phyloP scores from a whole-genome alignment of 2,113 vertebrate genomes.

The Mellivora capensis region DNA sequence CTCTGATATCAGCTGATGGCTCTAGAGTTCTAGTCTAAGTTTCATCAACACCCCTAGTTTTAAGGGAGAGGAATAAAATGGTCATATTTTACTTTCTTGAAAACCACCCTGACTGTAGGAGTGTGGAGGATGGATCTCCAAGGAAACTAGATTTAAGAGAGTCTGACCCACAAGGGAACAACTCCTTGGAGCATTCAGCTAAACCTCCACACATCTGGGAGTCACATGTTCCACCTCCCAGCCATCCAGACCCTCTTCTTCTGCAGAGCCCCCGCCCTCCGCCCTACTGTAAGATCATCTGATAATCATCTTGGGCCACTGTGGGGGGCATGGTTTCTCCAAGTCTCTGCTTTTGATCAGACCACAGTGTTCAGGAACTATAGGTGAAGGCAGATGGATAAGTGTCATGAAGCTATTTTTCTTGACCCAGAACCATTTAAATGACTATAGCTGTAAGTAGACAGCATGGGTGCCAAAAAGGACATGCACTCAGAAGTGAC shows the following conservation, averaged over 20 bases:
- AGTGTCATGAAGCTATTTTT: background rate
- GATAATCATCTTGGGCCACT: background rate
- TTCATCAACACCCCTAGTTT: background rate
- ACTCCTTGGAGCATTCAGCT: background rate
- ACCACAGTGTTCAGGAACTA: background rate
- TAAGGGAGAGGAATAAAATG: background rate
- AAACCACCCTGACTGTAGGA: background rate
- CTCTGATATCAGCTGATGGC: background rate
- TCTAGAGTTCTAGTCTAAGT: background rate
- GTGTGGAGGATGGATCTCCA: background rate
- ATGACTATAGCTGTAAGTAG: background rate
- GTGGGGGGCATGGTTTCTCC: too few species aligned
- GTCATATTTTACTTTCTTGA: background rate
- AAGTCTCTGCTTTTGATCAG: background rate
- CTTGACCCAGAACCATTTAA: background rate
- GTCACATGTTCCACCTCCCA: accelerated
- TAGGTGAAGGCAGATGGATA: too few species aligned
- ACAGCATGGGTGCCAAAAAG: background rate
- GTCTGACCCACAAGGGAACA: background rate
- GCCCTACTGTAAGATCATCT: background rate
- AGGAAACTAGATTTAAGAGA: background rate
- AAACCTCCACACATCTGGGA: background rate
- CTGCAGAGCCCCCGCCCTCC: background rate
- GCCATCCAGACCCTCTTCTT: too few species aligned
- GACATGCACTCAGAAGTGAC: background rate